These are phyloP conservation scores for Onchidella celtica DNA, from an alignment of 2,888 invertebrate species.

Conservation along the genomic window DNA sequence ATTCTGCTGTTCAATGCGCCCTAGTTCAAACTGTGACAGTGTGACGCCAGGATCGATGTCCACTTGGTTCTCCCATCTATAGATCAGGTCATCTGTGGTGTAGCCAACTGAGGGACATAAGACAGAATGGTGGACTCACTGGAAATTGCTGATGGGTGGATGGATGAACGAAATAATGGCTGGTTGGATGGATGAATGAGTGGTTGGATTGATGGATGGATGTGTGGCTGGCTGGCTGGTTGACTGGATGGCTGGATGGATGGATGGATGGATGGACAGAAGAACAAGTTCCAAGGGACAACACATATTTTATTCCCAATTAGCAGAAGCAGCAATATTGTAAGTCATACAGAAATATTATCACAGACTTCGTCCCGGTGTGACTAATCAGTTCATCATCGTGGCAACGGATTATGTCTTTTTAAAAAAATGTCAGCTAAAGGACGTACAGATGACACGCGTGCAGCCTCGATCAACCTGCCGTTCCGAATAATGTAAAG, in stretches of 20 bases:
- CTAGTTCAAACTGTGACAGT: constrained; percentile 95
- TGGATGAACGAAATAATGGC: too few relatives aligned
- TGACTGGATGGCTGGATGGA: background rate
- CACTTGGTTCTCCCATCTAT: constrained; percentile 82
- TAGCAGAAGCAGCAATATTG: too few relatives aligned
- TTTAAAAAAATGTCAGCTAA: too few relatives aligned
- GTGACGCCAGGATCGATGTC: constrained; percentile 94
- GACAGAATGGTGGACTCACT: background rate
- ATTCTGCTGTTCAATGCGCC: constrained; percentile 79
- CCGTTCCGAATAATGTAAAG: too few relatives aligned
- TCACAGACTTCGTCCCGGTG: too few relatives aligned
- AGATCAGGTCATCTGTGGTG: constrained; percentile 68
- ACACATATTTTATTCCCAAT: too few relatives aligned
- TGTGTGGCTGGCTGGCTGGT: background rate
- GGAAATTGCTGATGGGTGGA: background rate
- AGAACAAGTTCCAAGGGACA: too few relatives aligned
- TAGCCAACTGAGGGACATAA: constrained; percentile 65
- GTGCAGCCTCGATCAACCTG: too few relatives aligned
- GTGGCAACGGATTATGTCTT: too few relatives aligned
- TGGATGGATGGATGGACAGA: background rate
- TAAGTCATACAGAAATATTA: too few relatives aligned
- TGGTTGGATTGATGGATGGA: background rate
- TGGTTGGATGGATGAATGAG: background rate
- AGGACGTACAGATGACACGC: too few relatives aligned
- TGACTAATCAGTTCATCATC: too few relatives aligned